Evolutionary conservation across 1,140 invertebrate genomes (phyloP), one percentile per base, ranked within the genome.

Genomic region (Micrasema minimum): DNA sequence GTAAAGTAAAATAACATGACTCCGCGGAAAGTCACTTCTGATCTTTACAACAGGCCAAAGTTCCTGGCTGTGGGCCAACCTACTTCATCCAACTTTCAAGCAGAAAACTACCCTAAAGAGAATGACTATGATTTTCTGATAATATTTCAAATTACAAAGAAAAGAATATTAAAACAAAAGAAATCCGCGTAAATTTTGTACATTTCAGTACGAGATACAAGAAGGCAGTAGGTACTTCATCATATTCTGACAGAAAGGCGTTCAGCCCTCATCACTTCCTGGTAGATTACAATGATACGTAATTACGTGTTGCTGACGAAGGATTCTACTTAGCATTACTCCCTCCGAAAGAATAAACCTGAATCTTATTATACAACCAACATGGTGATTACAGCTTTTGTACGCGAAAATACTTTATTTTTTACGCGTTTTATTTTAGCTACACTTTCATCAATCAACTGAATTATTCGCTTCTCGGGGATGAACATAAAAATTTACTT

Each of bases 1-100:
- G 50, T 26, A n/a, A 53, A 53, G 50, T 26, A n/a, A 53, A 53
- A 53, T 53, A 53, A 53, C 23, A 53, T 53, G 50, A 53, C 50
- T 22, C n/a, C 12, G 50, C 50, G 20, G 26, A 53, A 53, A 53
- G 50, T 53, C 50, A 31, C 23, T 35, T 53, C 55, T 38, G 37
- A 38, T 59, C 55, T 59, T 41, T 35, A 41, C 55, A 53, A 53
- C 50, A 23, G 55, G 18, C 55, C 37, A 35, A 35, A 59, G 37
- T 18, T 26, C 11, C 16, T 59, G 55, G 55, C 55, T 2, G 10
- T 12, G 37, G 11, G 35, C 55, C 55, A 59, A 59, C 18, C 2
- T 59, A 59, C 55, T 59, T 59, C 37, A 38, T 59, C 10, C 20
- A 43, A 59, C 55, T 41, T 59, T 23, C 55, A 22, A 59, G 55